Conservation (phyloP, 2,888 invertebrate species). For the Mayetiola destructor region DNA sequence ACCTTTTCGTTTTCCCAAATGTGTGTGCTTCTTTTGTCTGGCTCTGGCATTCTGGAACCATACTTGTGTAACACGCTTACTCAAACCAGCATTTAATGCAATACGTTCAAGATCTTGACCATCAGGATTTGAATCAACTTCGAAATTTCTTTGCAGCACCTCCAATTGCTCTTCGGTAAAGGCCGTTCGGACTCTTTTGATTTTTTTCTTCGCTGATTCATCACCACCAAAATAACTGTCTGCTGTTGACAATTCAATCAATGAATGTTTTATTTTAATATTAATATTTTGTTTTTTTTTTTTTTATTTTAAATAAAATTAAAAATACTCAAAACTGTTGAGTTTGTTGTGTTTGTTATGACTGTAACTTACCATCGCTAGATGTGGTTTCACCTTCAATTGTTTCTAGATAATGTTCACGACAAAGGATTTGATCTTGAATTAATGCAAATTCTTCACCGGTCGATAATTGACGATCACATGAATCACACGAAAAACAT, state of each 20-base stretch:
- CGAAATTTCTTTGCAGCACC: conserved; percentile 84
- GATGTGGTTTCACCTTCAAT: conserved; percentile 84
- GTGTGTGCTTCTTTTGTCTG: conserved; percentile 56
- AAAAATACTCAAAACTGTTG: background rate
- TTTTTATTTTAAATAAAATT: background rate
- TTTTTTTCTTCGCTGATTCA: conserved; percentile 34
- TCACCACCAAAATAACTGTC: conserved; percentile 9
- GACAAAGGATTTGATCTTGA: conserved; percentile 88
- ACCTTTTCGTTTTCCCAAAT: conserved; percentile 15
- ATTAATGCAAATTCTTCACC: conserved; percentile 96
- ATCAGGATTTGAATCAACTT: conserved; percentile 87
- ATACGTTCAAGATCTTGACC: conserved; percentile 89
- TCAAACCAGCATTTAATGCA: conserved; percentile 82
- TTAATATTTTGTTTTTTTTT: background rate
- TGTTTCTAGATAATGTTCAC: conserved; percentile 90
- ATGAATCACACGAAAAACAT: conserved; percentile 96
- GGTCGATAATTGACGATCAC: conserved; percentile 81
- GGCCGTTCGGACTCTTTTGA: conserved; percentile 84
- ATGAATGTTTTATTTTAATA: background rate
- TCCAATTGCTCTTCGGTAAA: conserved; percentile 91
- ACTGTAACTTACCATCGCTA: conserved; percentile 57
- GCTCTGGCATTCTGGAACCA: conserved; percentile 90
- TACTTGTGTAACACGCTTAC: conserved; percentile 77
- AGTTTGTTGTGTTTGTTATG: background rate
- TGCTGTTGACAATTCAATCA: background rate